Percentiles rank a stretch among this genome's conserved stretches.
These are phyloP conservation scores for Enteromius paludinosus DNA, from an alignment of 2,797 vertebrate species.

Conservation along the genomic window DNA sequence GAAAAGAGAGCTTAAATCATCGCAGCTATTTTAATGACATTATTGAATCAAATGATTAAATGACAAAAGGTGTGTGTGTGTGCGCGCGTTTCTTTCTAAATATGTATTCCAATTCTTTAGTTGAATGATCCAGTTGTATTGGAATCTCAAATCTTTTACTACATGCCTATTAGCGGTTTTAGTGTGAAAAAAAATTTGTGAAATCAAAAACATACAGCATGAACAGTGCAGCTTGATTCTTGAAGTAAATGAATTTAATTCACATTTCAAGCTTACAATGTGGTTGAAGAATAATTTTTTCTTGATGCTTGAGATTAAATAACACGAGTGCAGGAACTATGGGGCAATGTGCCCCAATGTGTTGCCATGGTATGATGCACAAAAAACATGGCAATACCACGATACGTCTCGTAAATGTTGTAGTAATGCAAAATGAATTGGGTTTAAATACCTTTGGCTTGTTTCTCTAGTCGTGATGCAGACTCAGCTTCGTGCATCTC, in stretches of 20 bases:
- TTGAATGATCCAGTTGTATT: neutral
- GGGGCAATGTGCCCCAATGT: neutral
- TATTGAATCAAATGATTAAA: neutral
- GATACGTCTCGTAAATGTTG: neutral
- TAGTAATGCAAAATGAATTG: slow-evolving; percentile 5
- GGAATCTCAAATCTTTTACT: neutral
- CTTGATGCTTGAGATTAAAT: neutral
- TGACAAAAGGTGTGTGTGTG: no score
- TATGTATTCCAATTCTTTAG: neutral
- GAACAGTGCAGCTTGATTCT: neutral
- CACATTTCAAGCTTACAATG: neutral
- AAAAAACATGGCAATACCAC: neutral
- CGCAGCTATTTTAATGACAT: neutral
- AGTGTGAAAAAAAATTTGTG: neutral
- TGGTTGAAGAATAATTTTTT: neutral
- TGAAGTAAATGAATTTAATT: neutral
- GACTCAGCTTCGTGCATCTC: slow-evolving; percentile 87
- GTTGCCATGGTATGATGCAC: neutral
- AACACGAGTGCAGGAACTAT: neutral
- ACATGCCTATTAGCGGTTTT: neutral
- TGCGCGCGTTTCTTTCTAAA: neutral
- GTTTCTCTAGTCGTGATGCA: slow-evolving; percentile 78
- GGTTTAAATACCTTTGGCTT: slow-evolving; percentile 71
- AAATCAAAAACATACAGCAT: neutral
- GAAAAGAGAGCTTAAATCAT: slow-evolving; percentile 24